These are phyloP conservation scores for Centropus unirufus DNA, from an alignment of 2,113 vertebrate genomes.

Conservation along the genomic window DNA sequence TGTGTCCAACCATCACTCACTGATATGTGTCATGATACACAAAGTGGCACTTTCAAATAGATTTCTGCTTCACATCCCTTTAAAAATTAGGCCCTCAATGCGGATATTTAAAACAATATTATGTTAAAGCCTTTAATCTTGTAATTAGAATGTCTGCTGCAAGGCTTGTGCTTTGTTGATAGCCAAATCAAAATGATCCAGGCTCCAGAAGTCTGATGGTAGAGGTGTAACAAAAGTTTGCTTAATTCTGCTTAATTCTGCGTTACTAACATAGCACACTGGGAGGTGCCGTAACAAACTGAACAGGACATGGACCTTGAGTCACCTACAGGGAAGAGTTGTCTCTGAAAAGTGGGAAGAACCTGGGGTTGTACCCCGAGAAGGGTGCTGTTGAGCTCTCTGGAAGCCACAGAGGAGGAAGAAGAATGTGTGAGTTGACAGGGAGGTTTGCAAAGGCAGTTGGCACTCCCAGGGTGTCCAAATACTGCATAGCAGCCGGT, in stretches of 20 bases:
- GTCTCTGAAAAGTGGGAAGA: background rate
- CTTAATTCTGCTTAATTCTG: background rate
- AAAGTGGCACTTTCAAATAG: background rate
- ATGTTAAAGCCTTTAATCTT: background rate
- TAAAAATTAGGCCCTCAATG: background rate
- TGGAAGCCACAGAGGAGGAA: background rate
- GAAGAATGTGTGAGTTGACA: fast-evolving
- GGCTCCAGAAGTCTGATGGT: constrained; percentile 2
- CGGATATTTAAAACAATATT: background rate
- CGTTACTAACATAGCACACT: background rate
- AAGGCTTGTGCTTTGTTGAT: background rate
- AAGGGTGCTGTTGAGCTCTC: fast-evolving
- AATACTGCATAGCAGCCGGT: background rate
- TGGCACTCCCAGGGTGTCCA: background rate
- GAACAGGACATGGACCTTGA: background rate
- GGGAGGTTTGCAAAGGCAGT: background rate
- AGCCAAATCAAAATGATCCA: background rate
- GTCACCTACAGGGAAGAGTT: background rate
- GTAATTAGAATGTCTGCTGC: background rate
- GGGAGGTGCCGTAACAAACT: background rate
- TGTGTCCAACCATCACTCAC: background rate
- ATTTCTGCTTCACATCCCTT: background rate
- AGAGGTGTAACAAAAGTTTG: background rate
- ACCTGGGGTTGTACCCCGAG: background rate
- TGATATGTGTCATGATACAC: background rate